These are phyloP conservation scores for Chesias legatella DNA, from an alignment of 2,888 invertebrate genomes.

Conservation along the genomic window DNA sequence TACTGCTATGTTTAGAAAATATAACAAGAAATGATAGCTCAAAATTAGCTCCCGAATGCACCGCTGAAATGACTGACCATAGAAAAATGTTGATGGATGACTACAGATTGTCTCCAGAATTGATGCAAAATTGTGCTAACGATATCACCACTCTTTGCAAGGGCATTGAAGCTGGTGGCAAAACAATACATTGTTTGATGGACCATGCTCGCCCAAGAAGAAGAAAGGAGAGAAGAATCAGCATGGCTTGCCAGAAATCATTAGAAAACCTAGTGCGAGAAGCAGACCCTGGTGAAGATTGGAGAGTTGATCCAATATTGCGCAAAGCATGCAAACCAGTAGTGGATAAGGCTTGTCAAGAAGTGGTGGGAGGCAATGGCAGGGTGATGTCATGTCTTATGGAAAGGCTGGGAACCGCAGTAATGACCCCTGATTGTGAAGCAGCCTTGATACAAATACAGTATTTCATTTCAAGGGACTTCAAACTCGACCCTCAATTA, in stretches of 20 bases:
- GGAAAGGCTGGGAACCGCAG: constrained; percentile 91
- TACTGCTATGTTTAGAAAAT: constrained; percentile 95
- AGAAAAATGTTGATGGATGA: constrained; percentile 95
- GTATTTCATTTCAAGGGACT: constrained; percentile 97
- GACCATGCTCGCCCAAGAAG: constrained; percentile 87
- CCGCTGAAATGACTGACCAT: constrained; percentile 94
- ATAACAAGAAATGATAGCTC: constrained; percentile 85
- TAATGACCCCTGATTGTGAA: constrained; percentile 95
- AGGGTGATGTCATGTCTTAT: constrained; percentile 95
- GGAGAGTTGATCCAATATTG: constrained; percentile 95
- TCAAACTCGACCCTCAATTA: constrained; percentile 93
- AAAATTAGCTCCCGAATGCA: constrained; percentile 88
- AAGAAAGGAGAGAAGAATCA: constrained; percentile 83
- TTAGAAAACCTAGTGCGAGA: constrained; percentile 90
- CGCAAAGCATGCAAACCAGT: constrained; percentile 92
- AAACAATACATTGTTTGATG: constrained; percentile 97
- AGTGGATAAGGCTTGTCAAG: constrained; percentile 88
- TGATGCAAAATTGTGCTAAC: constrained; percentile 91
- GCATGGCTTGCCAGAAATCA: constrained; percentile 86
- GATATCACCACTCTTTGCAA: constrained; percentile 90
- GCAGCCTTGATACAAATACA: constrained; percentile 96
- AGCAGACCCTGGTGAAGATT: constrained; percentile 96
- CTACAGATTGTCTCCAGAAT: constrained; percentile 95
- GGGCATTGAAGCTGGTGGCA: constrained; percentile 88
- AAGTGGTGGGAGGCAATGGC: constrained; percentile 87